These are phyloP conservation scores for Megastigmus dorsalis DNA, from an alignment of 2,888 invertebrate genomes.

Conservation along the genomic window DNA sequence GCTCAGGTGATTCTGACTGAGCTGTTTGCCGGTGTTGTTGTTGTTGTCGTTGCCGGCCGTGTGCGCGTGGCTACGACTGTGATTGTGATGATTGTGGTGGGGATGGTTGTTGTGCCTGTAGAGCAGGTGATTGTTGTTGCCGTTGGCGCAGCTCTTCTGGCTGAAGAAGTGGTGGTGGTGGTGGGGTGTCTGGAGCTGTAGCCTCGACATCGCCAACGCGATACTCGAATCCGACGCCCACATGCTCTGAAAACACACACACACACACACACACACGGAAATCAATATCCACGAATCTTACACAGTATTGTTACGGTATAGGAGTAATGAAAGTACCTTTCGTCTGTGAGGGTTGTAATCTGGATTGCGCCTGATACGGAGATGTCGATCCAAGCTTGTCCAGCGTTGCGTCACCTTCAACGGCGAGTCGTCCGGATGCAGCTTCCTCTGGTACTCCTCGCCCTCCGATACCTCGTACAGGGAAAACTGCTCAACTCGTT, in stretches of 20 bases:
- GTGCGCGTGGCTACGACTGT: conserved; percentile 69
- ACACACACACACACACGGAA: too few relatives aligned
- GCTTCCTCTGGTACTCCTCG: conserved; percentile 90
- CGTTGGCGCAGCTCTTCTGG: conserved; percentile 63
- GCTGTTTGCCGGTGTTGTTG: conserved; percentile 52
- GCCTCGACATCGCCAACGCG: conserved; percentile 71
- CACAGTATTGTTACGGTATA: too few relatives aligned
- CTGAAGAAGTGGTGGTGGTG: conserved; percentile 72
- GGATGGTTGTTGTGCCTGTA: conserved; percentile 56
- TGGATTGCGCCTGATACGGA: conserved; percentile 87
- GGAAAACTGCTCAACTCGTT: conserved; percentile 90
- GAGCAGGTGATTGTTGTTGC: conserved; percentile 58
- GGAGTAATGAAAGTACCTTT: conserved; percentile 70
- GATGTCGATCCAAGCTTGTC: conserved; percentile 81
- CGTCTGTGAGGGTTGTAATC: conserved; percentile 80
- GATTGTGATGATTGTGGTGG: conserved; percentile 69
- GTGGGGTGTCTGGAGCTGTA: conserved; percentile 71
- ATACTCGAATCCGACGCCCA: conserved; percentile 77
- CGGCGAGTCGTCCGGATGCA: conserved; percentile 91
- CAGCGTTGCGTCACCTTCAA: conserved; percentile 85
- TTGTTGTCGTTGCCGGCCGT: conserved; percentile 32
- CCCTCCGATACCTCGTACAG: conserved; percentile 89
- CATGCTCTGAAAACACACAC: conserved; percentile 78
- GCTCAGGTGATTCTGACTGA: conserved; percentile 64
- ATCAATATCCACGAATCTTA: too few relatives aligned